Percentiles rank a stretch among this genome's conserved stretches.
phyloP scores from a whole-genome alignment of 2,888 invertebrate species.

The Pollenia labialis region DNA sequence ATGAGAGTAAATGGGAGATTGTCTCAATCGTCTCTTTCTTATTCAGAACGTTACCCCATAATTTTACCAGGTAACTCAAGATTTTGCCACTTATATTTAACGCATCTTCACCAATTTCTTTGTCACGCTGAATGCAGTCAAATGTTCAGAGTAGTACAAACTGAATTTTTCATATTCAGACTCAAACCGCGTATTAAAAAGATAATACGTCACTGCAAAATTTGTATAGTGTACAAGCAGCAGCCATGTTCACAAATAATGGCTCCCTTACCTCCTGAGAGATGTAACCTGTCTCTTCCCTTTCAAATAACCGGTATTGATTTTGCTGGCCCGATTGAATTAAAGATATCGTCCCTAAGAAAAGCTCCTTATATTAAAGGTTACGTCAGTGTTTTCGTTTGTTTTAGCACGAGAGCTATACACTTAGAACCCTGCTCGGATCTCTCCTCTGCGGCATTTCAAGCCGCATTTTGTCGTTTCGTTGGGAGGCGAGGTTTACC shows the following conservation, averaged over 20 bases:
- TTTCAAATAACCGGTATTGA: neutral
- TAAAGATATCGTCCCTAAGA: neutral
- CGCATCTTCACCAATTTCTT: neutral
- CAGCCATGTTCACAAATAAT: too few species aligned
- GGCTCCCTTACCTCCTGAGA: neutral
- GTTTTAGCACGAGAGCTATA: neutral
- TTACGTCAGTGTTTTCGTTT: neutral
- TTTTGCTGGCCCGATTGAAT: neutral
- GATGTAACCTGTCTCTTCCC: neutral
- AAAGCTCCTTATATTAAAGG: neutral
- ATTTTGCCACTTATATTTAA: neutral
- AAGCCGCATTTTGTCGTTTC: neutral
- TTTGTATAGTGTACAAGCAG: too few species aligned
- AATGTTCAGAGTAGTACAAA: neutral
- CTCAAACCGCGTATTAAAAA: neutral
- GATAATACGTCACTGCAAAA: neutral
- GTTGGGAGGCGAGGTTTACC: neutral
- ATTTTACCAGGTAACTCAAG: neutral
- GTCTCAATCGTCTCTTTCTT: neutral
- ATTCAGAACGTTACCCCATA: neutral
- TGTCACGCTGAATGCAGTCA: neutral
- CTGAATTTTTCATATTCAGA: conserved; percentile 1
- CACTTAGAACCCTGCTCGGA: neutral
- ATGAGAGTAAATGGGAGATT: neutral
- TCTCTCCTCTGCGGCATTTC: neutral